Evolutionary conservation across 2,113 vertebrate species (phyloP), one percentile per base, ranked within the genome.

Genomic region (Porphyrio hochstetteri): DNA sequence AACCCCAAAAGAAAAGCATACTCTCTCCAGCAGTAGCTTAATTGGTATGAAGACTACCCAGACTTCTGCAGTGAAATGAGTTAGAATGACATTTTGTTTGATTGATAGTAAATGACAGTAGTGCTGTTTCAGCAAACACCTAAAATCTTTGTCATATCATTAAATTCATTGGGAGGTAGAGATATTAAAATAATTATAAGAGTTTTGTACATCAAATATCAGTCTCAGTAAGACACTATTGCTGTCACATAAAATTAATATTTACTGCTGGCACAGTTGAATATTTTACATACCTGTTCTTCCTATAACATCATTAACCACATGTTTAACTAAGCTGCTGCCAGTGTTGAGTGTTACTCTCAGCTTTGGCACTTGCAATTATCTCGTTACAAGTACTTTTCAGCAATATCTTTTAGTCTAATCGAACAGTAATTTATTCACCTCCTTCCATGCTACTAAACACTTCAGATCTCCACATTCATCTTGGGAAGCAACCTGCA

Each of bases 231-330:
- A 97, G 96, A 92, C 89, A 95, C 84, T 95, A 93, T 93, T 97
- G 97, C 97, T 97, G 97, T 96, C 95, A 92, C 95, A 94, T 97
- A 95, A 92, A 98, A 98, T 98, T 96, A 97, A 90, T 97, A 96
- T 95, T 96, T 97, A 96, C 93, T 82, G 53, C 95, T 89, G 28
- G 68, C 95, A 75, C 33, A 82, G 90, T 16, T 83, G 90, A 94
- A 44, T 94, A 97, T 95, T 97, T 97, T 97, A 95, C 91, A 91
- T 82, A 82, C 53, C 91, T 72, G 36, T 91, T 96, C 95, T 96
- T 96, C 92, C 92, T 95, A 79, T 92, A 96, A 95, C 92, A 94
- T 97, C 82, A 65, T 97, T 97, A 98, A 92, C 96, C 84, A 97
- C 92, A 90, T 94, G 96, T 97, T 98, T 97, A 97, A 97, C 96